Evolutionary conservation across 2,888 invertebrate genomes (phyloP), one percentile per base, ranked within the genome.

Genomic region (Campopleginae sp.): DNA sequence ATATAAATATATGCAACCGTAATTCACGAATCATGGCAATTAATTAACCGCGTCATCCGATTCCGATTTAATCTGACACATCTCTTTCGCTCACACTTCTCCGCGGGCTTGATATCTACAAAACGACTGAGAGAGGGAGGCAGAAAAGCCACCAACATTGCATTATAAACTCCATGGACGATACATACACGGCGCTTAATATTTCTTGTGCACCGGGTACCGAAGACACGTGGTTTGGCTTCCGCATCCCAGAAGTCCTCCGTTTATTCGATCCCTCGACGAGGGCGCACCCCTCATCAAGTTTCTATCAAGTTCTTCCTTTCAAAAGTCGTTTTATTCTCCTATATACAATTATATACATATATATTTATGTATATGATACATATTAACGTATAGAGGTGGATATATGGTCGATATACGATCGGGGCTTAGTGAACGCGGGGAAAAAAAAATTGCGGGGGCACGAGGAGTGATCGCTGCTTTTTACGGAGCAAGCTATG

Each of bases 301-400:
- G 75, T 82, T 82, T 82, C 81, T 61, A 81, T 81, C 81, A 74
- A 72, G 74, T 80, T 80, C 80, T 80, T 63, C 76, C 76, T 76
- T 75, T 82, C 75, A 70, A 70, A 76, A 70, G 68, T 58, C 54
- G 42, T 58, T 68, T 78, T 42, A n/a, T 58, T 1, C 17, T 4
- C 58, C 10, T n/a, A 33, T 48, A 31, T 33, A 66, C 61, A 23
- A 61, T 10, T 4, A 42, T 77, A 54, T 66, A 77, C 17, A 48
- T 54, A 54, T 38, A 51, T 44, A 70, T 17, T 44, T 19, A 23
- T 44, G 5, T 66, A 63, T 42, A 38, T 44, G 19, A 44, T 46
- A 23, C 27, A 68, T 23, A 46, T 3, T 44, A 10, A 44, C 44
- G n/a, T 61, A 44, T 58, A 42, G 5, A 12, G 4, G 14, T 14